phyloP scores from a whole-genome alignment of 1,140 invertebrate species.

The Branchinecta lynchi region DNA sequence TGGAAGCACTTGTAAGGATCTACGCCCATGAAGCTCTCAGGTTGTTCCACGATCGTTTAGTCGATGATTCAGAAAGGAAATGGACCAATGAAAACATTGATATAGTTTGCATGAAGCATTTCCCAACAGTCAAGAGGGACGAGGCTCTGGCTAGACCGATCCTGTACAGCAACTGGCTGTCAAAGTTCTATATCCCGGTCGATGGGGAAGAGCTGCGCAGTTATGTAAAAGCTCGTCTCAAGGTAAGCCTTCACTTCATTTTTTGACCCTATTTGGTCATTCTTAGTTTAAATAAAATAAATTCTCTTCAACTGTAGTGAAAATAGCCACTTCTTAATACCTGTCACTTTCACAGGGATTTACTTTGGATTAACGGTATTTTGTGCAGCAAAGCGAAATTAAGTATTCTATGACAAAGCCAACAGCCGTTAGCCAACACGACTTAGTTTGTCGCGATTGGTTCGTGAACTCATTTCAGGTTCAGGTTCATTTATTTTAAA shows the following conservation, averaged over 20 bases:
- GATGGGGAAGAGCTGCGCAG: slow-evolving; percentile 85
- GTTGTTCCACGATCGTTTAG: slow-evolving; percentile 49
- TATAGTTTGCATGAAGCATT: slow-evolving; percentile 81
- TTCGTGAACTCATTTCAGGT: too few species aligned
- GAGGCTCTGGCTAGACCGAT: slow-evolving; percentile 77
- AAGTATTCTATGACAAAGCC: too few species aligned
- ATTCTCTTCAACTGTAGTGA: neutral
- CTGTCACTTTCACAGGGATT: neutral
- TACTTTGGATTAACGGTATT: slow-evolving; percentile 13
- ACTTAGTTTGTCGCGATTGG: too few species aligned
- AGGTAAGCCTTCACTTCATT: slow-evolving; percentile 38
- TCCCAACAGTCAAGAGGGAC: slow-evolving; percentile 74
- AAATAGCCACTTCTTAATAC: slow-evolving; percentile 10
- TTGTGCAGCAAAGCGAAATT: too few species aligned
- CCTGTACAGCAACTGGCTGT: slow-evolving; percentile 96
- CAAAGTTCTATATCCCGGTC: slow-evolving; percentile 95
- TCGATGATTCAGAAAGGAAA: slow-evolving; percentile 78
- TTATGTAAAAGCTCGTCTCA: slow-evolving; percentile 90
- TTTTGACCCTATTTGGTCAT: too few species aligned
- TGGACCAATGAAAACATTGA: slow-evolving; percentile 99
- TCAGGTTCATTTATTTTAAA: too few species aligned
- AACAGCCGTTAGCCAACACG: too few species aligned
- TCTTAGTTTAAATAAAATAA: neutral
- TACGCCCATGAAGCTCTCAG: slow-evolving; percentile 98
- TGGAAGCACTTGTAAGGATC: slow-evolving; percentile 86